phyloP scores from a whole-genome alignment of 1,140 invertebrate genomes.

The Oppia nitens region DNA sequence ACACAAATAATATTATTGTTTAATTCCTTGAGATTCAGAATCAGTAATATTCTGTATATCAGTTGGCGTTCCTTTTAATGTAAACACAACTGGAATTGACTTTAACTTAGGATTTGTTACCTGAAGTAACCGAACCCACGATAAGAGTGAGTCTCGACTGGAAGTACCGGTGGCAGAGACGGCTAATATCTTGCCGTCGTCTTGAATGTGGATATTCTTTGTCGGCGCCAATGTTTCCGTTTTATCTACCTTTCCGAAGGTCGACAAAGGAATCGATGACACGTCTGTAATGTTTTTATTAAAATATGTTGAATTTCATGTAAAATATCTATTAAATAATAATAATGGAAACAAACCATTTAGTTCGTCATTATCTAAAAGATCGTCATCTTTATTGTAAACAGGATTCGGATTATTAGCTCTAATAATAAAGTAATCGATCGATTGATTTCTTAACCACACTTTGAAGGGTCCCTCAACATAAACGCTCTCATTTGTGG shows the following conservation, averaged over 20 bases:
- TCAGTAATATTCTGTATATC: neutral
- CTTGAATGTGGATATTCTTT: conserved; percentile 66
- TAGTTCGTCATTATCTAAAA: conserved; percentile 30
- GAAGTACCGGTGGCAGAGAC: conserved; percentile 66
- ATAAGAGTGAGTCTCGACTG: conserved; percentile 60
- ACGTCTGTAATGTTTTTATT: conserved; percentile 24
- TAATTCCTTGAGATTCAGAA: neutral
- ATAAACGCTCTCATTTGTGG: conserved; percentile 47
- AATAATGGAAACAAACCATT: neutral
- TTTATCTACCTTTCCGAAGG: conserved; percentile 24
- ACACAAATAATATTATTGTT: neutral
- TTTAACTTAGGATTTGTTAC: conserved; percentile 52
- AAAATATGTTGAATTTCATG: conserved; percentile 1
- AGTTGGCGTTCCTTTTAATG: neutral
- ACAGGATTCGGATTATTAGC: conserved; percentile 37
- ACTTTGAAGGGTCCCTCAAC: conserved; percentile 73
- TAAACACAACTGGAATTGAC: conserved; percentile 47
- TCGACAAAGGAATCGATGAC: conserved; percentile 23
- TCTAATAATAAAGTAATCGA: conserved; percentile 71
- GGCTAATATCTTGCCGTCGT: conserved; percentile 73
- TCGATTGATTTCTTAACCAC: conserved; percentile 51
- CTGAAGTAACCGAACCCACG: conserved; percentile 77
- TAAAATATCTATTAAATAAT: conserved; percentile 17
- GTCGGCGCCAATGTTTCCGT: conserved; percentile 26
- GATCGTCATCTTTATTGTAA: conserved; percentile 1